Base-by-base conservation (phyloP, 2,888 invertebrate genomes). In the Girardia tigrina region DNA sequence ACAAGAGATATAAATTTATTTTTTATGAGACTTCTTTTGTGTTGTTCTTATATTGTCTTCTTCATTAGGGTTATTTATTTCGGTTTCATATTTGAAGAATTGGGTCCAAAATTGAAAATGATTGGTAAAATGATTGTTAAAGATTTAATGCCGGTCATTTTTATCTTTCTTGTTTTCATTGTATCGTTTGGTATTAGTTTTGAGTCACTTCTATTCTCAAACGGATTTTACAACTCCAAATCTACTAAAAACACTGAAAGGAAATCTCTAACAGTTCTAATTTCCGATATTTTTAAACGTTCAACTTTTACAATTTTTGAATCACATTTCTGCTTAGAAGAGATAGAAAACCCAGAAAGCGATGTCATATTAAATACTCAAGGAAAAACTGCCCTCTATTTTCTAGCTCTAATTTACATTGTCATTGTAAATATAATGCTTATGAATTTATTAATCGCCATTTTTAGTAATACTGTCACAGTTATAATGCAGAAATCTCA, bases 81-180 rank as follows among this genome's bases (percentile, higher is more conserved):
- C 6, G 26, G 29, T 20, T 75, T 75, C 6, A 77, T 77, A n/a
- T 42, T 72, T n/a, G 42, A 29, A 28, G 69, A 20, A 16, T 29
- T 77, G 16, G 77, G 77, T n/a, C 76, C 77, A 14, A 36, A 77
- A 56, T 29, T 77, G 26, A 72, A 36, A 56, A 77, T 77, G 77
- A 77, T 77, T 16, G 14, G 14, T n/a, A 77, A 73, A 29, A 77
- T 77, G 77, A 28, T 77, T n/a, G 70, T 20, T 12, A 71, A 71
- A 69, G 77, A 77, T 56, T 28, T 77, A 12, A 23, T 77, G 16
- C 77, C 77, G 2, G 26, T 77, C 12, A 29, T 77, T 1, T 28
- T 72, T 26, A 28, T 77, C 2, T 77, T 77, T 29, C 14, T 69
- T 1, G 27, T 77, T 28, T 77, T 77, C 28, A 73, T 77, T 28